These are phyloP conservation scores for Chymomyza costata DNA, from an alignment of 1,140 invertebrate genomes.

Conservation along the genomic window DNA sequence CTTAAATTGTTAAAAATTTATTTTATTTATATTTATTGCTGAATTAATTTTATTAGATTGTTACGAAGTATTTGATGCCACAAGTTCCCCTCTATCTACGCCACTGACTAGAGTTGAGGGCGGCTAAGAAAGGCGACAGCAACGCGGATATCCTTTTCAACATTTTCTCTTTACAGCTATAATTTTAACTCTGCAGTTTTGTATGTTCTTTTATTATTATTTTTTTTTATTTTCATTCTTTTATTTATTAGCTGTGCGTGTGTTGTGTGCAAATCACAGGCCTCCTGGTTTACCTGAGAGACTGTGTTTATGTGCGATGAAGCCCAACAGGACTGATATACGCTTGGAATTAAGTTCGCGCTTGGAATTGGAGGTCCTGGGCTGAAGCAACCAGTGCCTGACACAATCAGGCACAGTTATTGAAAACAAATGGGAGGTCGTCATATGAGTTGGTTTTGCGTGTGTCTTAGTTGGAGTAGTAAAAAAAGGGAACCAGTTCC, in stretches of 20 bases:
- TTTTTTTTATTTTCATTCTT: slow-evolving; percentile 30
- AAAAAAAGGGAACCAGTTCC: no score
- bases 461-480: no score
- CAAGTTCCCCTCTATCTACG: neutral
- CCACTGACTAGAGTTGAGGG: neutral
- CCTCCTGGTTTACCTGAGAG: slow-evolving; percentile 1
- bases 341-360: slow-evolving; percentile 44
- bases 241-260: slow-evolving; percentile 69
- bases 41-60: no score
- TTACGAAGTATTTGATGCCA: no score
- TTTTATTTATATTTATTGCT: no score
- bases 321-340: slow-evolving; percentile 47
- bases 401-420: slow-evolving; percentile 65
- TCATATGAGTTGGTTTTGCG: slow-evolving; percentile 19
- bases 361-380: slow-evolving; percentile 14
- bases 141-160: slow-evolving; percentile 65
- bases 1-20: no score
- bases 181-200: slow-evolving; percentile 34
- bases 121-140: slow-evolving; percentile 6
- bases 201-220: slow-evolving; percentile 17
- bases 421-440: no score
- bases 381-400: slow-evolving; percentile 37
- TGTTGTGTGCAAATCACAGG: slow-evolving; percentile 61
- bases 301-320: neutral
- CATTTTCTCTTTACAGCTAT: slow-evolving; percentile 55